These are phyloP conservation scores for Crotalus horridus DNA, from an alignment of 2,113 vertebrate species.

Conservation along the genomic window DNA sequence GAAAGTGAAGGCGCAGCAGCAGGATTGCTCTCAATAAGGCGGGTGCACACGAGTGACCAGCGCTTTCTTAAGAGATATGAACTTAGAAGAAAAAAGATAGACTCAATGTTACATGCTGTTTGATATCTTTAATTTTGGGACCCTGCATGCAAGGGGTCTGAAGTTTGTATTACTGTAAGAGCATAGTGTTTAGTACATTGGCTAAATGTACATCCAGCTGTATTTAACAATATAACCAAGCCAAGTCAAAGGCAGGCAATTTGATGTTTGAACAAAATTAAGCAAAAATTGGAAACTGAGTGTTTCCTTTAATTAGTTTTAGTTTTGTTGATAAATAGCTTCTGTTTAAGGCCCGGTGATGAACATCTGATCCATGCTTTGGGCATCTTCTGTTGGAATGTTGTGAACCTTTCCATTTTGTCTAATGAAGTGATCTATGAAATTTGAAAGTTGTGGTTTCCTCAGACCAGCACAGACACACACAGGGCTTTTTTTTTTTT, in stretches of 20 bases:
- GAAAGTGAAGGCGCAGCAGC: no score
- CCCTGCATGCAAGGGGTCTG: not conserved
- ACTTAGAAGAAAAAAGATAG: not conserved
- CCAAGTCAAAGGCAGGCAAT: not conserved
- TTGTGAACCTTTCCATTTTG: not conserved
- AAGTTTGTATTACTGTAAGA: not conserved
- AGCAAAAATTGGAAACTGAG: not conserved
- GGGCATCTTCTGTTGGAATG: not conserved
- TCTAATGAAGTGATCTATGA: not conserved
- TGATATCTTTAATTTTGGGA: not conserved
- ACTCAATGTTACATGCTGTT: not conserved
- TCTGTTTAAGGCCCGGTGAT: not conserved
- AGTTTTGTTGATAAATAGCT: not conserved
- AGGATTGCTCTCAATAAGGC: no score
- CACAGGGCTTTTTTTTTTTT: no score
- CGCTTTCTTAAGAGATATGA: not conserved
- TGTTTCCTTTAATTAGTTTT: not conserved
- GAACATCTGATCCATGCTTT: not conserved
- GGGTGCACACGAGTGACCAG: no score
- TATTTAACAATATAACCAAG: not conserved
- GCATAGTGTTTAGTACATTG: not conserved
- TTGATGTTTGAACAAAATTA: not conserved
- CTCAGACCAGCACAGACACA: not conserved
- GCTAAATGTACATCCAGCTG: not conserved
- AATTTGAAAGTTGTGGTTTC: not conserved